Conservation (phyloP, 2,797 vertebrate species). For the Phylloscopus collybita region DNA sequence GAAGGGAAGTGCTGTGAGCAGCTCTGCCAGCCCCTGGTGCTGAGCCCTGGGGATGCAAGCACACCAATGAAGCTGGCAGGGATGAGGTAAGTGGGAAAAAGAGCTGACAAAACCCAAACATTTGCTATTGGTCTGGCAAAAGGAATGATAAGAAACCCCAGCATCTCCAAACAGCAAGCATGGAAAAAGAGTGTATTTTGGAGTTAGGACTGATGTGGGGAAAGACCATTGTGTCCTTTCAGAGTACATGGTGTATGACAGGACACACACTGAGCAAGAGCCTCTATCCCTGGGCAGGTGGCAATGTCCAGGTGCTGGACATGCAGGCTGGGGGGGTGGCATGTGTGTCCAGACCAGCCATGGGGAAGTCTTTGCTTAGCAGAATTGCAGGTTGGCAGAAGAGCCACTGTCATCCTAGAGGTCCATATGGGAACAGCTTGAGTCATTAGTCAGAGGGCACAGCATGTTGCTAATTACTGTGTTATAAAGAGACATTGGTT, state of each 20-base stretch:
- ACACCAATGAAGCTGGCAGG: rapidly evolving
- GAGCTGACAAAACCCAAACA: not conserved
- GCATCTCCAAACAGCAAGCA: not conserved
- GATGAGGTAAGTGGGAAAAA: not conserved
- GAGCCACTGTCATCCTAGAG: rapidly evolving
- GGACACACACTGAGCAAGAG: not conserved
- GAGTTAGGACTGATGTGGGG: not conserved
- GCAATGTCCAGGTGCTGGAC: not conserved
- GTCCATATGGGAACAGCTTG: not conserved
- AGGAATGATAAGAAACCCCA: not conserved
- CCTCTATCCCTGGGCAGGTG: rapidly evolving
- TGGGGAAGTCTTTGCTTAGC: not conserved
- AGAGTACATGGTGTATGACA: rapidly evolving
- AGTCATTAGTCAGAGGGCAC: not conserved
- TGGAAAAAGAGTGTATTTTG: not conserved
- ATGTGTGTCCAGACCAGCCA: rapidly evolving
- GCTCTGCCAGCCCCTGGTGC: not conserved
- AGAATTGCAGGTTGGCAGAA: not conserved
- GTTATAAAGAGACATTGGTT: not conserved
- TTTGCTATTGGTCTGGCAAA: not conserved
- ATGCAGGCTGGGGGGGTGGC: rapidly evolving
- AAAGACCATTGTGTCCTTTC: rapidly evolving
- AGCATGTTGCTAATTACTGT: not conserved
- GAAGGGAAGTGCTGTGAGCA: rapidly evolving
- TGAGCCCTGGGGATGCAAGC: not conserved